Base-by-base conservation (phyloP, 2,888 invertebrate species). In the Pyralis farinalis region DNA sequence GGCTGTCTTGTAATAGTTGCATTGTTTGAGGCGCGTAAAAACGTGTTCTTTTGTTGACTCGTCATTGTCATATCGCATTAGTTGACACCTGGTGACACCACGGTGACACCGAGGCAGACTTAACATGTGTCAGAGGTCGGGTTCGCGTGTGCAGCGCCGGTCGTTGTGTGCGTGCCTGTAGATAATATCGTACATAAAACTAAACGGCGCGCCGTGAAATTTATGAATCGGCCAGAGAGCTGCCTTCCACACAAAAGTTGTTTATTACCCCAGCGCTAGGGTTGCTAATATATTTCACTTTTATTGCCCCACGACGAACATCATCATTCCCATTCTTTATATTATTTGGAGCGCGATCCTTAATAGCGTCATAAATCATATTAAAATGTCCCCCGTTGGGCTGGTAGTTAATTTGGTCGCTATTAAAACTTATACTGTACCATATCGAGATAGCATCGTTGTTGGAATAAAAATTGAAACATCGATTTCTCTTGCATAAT, bases 221-320 rank as follows among this genome's bases (percentile, higher is more conserved):
- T 86, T 87, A 87, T 87, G 85, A 84, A 84, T 82, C 82, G 72
- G 65, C 71, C 64, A 53, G 67, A 68, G 75, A 76, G 77, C 75
- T 82, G 84, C 85, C 84, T 85, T 87, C 86, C 77, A 83, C 82
- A 82, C 85, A 81, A 83, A 84, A 78, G 76, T 86, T 81, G 84
- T 88, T 86, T 87, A 87, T 84, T 68, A 68, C 76, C 45, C 51
- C 57, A 63, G 55, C 64, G 59, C 59, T 73, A 85, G 87, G 87
- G 87, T 63, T 85, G 72, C 75, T 71, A 71, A 72, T 76, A 66
- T 71, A 73, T 71, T 75, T 72, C 67, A 66, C 72, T 75, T 78
- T 77, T 68, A 74, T 70, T 69, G 62, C 73, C 64, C 56, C 52
- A 65, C 67, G 69, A 67, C 63, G 64, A 64, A 80, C 70, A 77